Evolutionary conservation across 2,797 vertebrate species (phyloP).

Genomic region (Argentina silus): DNA sequence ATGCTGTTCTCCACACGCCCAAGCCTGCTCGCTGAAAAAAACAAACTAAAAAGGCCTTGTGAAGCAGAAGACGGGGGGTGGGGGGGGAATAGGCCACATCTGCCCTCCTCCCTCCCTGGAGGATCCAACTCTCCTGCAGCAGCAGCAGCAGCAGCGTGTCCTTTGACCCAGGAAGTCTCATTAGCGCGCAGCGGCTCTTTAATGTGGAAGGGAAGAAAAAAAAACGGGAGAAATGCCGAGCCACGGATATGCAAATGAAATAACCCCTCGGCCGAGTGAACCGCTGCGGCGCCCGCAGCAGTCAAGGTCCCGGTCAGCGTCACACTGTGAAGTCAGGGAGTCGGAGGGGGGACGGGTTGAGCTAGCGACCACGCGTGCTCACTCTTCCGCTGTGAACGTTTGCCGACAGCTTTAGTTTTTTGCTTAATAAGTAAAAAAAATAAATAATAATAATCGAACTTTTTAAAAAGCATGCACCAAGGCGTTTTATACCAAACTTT

Average conservation of each 20-base stretch:
- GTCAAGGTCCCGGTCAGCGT: constrained; percentile 63
- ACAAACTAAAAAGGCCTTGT: constrained; percentile 9
- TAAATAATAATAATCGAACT: too few species aligned
- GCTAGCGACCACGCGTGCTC: too few species aligned
- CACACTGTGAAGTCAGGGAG: not conserved
- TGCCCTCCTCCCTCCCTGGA: constrained; percentile 64
- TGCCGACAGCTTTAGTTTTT: too few species aligned
- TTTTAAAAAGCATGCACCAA: too few species aligned
- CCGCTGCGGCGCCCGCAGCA: constrained; percentile 32
- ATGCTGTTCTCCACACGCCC: constrained; percentile 27
- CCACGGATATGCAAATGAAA: constrained; percentile 70
- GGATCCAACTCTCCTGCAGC: constrained; percentile 50
- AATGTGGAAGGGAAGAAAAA: constrained; percentile 61
- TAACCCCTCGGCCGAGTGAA: constrained; percentile 51
- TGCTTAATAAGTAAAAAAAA: too few species aligned
- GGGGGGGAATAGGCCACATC: too few species aligned
- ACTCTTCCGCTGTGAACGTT: too few species aligned
- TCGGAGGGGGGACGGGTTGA: too few species aligned
- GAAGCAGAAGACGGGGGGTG: too few species aligned
- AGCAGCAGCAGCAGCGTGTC: constrained; percentile 56
- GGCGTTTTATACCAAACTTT: too few species aligned
- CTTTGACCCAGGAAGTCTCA: constrained; percentile 69
- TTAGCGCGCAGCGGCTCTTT: constrained; percentile 62
- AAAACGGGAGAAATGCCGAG: constrained; percentile 64
- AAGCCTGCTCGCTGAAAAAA: constrained; percentile 14